A percentile compares a stretch with the other conserved stretches of the same genome.
These are phyloP conservation scores for Thereva nobilitata DNA, from an alignment of 2,888 invertebrate species.

Conservation along the genomic window DNA sequence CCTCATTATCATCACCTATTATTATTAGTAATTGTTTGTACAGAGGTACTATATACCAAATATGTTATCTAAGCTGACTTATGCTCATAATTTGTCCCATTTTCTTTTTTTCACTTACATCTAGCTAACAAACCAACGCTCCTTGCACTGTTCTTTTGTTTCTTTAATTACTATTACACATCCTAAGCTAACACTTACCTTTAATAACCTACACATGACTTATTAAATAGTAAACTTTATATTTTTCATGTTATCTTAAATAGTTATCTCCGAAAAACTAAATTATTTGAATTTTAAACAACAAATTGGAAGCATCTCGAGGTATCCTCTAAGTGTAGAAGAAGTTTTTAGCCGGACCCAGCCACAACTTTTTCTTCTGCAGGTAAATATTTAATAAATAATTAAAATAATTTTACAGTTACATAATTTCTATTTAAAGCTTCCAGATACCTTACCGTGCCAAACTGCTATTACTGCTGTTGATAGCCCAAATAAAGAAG, in stretches of 20 bases:
- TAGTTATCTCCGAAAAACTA: slow-evolving; percentile 1
- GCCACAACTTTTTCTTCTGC: slow-evolving; percentile 54
- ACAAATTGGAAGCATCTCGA: slow-evolving; percentile 35
- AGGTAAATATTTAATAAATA: slow-evolving; percentile 45
- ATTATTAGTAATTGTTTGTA: too few species aligned
- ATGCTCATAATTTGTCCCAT: too few species aligned
- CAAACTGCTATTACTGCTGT: slow-evolving; percentile 40
- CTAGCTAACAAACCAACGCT: too few species aligned
- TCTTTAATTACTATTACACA: too few species aligned
- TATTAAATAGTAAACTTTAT: too few species aligned
- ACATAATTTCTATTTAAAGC: slow-evolving; percentile 43
- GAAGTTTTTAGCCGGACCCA: slow-evolving; percentile 49
- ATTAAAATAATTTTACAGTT: slow-evolving; percentile 3
- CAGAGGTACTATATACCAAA: too few species aligned
- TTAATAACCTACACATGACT: too few species aligned
- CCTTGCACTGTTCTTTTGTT: too few species aligned
- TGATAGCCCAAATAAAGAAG: slow-evolving; percentile 16
- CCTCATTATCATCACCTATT: too few species aligned
- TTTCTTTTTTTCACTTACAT: too few species aligned
- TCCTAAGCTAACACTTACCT: too few species aligned
- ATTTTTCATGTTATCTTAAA: slow-evolving; percentile 14
- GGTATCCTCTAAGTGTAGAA: slow-evolving; percentile 51
- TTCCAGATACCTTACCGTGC: slow-evolving; percentile 53
- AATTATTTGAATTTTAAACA: slow-evolving; percentile 2
- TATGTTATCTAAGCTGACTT: too few species aligned